These are phyloP conservation scores for Panthera tigris DNA, from an alignment of 2,113 vertebrate species.

Conservation along the genomic window DNA sequence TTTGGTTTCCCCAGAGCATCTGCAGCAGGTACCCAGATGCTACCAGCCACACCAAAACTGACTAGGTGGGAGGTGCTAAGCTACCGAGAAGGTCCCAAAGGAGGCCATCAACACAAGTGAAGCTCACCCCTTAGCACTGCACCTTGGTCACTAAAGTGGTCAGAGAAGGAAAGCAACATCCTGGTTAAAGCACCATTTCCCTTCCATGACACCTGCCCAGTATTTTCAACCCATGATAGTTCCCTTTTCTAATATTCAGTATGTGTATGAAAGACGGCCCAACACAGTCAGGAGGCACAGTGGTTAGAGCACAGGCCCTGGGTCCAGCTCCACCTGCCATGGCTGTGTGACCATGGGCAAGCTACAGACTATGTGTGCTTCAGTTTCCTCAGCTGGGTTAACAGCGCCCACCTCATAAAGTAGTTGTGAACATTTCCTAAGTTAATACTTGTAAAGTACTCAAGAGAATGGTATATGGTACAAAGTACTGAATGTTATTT, in stretches of 20 bases:
- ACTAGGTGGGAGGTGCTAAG: neutral
- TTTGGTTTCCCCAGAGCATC: neutral
- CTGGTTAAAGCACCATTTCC: neutral
- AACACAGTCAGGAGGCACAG: neutral
- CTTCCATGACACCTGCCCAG: neutral
- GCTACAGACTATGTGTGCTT: neutral
- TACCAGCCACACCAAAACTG: neutral
- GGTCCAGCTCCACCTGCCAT: neutral
- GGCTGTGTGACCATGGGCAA: neutral
- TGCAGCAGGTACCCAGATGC: neutral
- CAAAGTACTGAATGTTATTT: neutral
- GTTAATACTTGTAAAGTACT: neutral
- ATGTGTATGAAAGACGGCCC: neutral
- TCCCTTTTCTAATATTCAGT: neutral
- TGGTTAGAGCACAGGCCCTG: neutral
- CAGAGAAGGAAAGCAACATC: neutral
- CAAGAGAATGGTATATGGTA: neutral
- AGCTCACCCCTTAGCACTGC: neutral
- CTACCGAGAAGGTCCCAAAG: neutral
- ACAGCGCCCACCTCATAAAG: neutral
- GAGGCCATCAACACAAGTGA: neutral
- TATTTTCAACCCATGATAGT: neutral
- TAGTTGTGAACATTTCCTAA: neutral
- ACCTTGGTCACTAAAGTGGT: neutral
- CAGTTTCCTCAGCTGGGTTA: neutral